These are phyloP conservation scores for Cyprinodon variegatus DNA, from an alignment of 2,113 vertebrate species.

Conservation along the genomic window DNA sequence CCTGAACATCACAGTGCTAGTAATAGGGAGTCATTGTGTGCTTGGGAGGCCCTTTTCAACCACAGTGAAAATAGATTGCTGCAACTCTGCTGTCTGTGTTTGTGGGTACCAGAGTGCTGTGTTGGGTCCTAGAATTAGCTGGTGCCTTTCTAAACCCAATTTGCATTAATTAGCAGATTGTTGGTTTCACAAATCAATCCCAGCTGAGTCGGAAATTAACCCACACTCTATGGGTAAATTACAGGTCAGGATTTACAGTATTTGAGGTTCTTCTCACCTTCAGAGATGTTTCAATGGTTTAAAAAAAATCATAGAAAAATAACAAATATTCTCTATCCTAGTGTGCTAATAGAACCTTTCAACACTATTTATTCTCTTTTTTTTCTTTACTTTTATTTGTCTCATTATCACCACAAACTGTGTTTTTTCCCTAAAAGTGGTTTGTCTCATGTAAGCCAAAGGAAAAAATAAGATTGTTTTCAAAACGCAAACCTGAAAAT, in stretches of 20 bases:
- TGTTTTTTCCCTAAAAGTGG: background rate
- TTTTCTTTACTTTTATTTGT: background rate
- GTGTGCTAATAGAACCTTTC: conserved; percentile 26
- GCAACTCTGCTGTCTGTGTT: conserved; percentile 34
- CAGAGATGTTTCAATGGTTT: conserved; percentile 27
- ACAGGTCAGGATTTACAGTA: conserved; percentile 16
- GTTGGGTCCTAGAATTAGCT: conserved; percentile 32
- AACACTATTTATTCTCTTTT: background rate
- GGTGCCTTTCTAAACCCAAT: conserved; percentile 48
- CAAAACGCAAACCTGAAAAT: background rate
- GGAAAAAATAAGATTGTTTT: background rate
- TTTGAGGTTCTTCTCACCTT: conserved; percentile 31
- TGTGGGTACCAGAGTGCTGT: conserved; percentile 24
- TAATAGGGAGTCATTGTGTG: conserved; percentile 71
- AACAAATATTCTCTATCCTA: conserved; percentile 52
- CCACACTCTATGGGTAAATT: conserved; percentile 6
- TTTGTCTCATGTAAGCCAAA: background rate
- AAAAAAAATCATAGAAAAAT: conserved; percentile 32
- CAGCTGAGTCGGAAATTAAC: conserved; percentile 18
- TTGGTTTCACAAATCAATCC: conserved; percentile 30
- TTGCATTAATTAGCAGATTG: conserved; percentile 48
- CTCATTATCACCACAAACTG: background rate
- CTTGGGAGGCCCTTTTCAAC: conserved; percentile 67
- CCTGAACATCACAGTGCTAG: conserved; percentile 56
- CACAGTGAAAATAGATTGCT: conserved; percentile 62